A percentile compares a stretch with the other conserved stretches of the same genome.
Evolutionary conservation across 2,888 invertebrate species (phyloP).

Genomic region (Teinopalpus imperialis): DNA sequence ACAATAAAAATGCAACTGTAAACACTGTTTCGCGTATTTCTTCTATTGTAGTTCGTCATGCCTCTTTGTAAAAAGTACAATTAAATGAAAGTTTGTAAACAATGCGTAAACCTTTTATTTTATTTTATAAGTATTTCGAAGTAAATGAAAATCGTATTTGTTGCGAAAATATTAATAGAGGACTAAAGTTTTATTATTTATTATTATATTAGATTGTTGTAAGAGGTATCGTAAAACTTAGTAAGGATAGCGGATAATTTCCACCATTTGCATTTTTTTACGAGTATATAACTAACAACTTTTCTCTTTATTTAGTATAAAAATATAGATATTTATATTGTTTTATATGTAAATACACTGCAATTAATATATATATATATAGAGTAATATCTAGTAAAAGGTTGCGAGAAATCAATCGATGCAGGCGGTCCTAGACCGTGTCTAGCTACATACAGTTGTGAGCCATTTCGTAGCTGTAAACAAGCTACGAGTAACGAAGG

Average conservation of each 20-base stretch:
- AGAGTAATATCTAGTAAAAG: too few relatives aligned
- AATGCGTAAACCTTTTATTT: constrained; percentile 1
- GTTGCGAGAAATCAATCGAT: too few relatives aligned
- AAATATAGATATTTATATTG: too few relatives aligned
- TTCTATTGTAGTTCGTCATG: constrained; percentile 8
- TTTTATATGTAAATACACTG: too few relatives aligned
- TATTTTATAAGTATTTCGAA: constrained; percentile 1
- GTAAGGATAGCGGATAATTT: neutral
- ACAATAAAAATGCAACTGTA: constrained; percentile 22
- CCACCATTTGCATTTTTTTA: too few relatives aligned
- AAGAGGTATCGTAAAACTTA: neutral
- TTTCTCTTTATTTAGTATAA: too few relatives aligned
- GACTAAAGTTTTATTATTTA: neutral
- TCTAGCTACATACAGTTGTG: too few relatives aligned
- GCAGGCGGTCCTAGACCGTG: too few relatives aligned
- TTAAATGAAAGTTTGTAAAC: constrained; percentile 12
- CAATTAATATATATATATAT: too few relatives aligned
- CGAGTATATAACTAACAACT: too few relatives aligned
- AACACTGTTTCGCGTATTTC: constrained; percentile 14
- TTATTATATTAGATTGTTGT: neutral
- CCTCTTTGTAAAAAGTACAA: constrained; percentile 1
- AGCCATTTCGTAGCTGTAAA: too few relatives aligned
- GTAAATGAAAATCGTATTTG: constrained; percentile 4
- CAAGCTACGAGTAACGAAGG: too few relatives aligned
- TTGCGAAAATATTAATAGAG: neutral